These are phyloP conservation scores for Vultur gryphus DNA, from an alignment of 2,797 vertebrate species.

Conservation along the genomic window DNA sequence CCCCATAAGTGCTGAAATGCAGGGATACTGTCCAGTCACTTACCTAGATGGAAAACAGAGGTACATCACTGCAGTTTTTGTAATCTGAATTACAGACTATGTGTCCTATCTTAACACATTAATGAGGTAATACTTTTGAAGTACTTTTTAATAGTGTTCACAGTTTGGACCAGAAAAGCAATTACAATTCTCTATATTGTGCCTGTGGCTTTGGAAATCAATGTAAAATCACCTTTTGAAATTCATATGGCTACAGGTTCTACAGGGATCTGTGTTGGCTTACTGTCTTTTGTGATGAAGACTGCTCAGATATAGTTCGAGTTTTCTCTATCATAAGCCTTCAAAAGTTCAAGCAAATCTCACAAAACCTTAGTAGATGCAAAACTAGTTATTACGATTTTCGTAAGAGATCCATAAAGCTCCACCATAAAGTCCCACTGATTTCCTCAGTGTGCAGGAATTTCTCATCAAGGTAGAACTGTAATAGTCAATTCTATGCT, in stretches of 20 bases:
- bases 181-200: neutral
- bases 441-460: neutral
- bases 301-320: neutral
- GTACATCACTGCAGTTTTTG: slow-evolving; percentile 60
- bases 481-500: neutral
- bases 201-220: neutral
- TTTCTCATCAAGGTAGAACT: neutral
- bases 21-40: slow-evolving; percentile 92
- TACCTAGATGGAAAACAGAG: slow-evolving; percentile 89
- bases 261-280: neutral
- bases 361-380: neutral
- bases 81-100: neutral
- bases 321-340: neutral
- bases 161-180: neutral
- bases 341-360: neutral
- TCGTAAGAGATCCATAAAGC: neutral
- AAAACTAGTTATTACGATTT: neutral
- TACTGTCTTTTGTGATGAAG: neutral
- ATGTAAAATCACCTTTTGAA: neutral
- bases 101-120: neutral
- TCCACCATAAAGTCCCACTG: neutral
- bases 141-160: neutral
- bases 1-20: slow-evolving; percentile 85
- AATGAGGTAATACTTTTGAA: neutral
- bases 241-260: neutral